Evolutionary conservation across 2,113 vertebrate species (phyloP).

Genomic region (Pelobates fuscus): DNA sequence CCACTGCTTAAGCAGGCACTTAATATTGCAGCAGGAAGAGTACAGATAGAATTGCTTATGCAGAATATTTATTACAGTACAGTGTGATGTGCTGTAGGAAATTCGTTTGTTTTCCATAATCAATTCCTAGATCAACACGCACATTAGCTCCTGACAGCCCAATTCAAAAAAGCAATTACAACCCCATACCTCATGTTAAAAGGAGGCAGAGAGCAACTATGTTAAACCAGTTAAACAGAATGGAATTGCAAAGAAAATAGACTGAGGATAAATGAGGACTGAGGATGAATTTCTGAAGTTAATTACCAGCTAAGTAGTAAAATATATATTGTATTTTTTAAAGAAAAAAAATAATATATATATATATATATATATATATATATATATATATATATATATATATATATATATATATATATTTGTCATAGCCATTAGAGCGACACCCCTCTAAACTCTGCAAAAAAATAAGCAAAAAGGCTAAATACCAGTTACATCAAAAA

Average conservation of each 20-base stretch:
- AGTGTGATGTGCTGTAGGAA: slow-evolving; percentile 66
- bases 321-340: slow-evolving; percentile 76
- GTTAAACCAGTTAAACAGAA: slow-evolving; percentile 67
- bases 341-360: slow-evolving; percentile 59
- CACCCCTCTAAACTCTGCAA: too few relatives aligned
- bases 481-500: too few relatives aligned
- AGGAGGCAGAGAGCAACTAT: slow-evolving; percentile 65
- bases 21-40: slow-evolving; percentile 40
- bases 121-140: slow-evolving; percentile 65
- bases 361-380: too few relatives aligned
- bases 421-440: too few relatives aligned
- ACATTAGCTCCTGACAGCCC: slow-evolving; percentile 64
- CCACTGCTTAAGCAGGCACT: slow-evolving; percentile 46
- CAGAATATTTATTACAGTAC: slow-evolving; percentile 61
- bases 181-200: slow-evolving; percentile 59
- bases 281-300: too few relatives aligned
- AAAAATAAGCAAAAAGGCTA: too few relatives aligned
- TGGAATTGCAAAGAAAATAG: slow-evolving; percentile 74
- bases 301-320: slow-evolving; percentile 81
- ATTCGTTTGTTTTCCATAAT: slow-evolving; percentile 66
- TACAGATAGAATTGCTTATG: slow-evolving; percentile 36
- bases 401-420: too few relatives aligned
- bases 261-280: slow-evolving; percentile 69
- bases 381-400: too few relatives aligned
- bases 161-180: slow-evolving; percentile 71